These are phyloP conservation scores for Cryptops parisi DNA, from an alignment of 2,888 invertebrate species.

Conservation along the genomic window DNA sequence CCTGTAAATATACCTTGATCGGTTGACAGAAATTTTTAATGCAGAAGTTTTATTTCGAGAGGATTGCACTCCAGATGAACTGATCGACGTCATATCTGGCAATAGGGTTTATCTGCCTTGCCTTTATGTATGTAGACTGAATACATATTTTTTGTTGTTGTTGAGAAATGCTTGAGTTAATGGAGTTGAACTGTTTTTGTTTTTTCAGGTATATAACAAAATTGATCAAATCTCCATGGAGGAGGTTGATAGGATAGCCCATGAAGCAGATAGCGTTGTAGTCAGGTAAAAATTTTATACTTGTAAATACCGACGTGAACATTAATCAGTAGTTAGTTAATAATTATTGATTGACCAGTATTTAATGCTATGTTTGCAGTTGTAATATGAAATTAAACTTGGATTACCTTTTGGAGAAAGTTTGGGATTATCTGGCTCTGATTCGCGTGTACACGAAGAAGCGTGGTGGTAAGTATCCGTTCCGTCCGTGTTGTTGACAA, in stretches of 20 bases:
- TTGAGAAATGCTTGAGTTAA: background rate
- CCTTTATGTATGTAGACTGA: conserved; percentile 49
- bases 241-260: conserved; percentile 88
- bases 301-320: background rate
- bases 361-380: conserved; percentile 52
- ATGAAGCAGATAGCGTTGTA: conserved; percentile 73
- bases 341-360: background rate
- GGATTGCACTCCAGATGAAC: conserved; percentile 87
- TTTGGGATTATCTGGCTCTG: conserved; percentile 89
- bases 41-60: conserved; percentile 75
- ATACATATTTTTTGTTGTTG: background rate
- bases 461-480: conserved; percentile 47
- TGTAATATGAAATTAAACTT: conserved; percentile 98
- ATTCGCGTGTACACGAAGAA: conserved; percentile 98
- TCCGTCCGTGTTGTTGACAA: background rate
- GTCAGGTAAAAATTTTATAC: conserved; percentile 50
- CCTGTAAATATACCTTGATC: too few relatives aligned
- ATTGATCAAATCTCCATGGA: conserved; percentile 99
- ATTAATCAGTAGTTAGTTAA: background rate
- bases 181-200: conserved; percentile 14
- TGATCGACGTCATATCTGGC: conserved; percentile 95
- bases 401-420: conserved; percentile 75
- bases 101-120: conserved; percentile 94
- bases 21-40: conserved; percentile 39
- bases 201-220: conserved; percentile 73